These are phyloP conservation scores for Cheilosia soror DNA, from an alignment of 2,888 invertebrate genomes.

Conservation along the genomic window DNA sequence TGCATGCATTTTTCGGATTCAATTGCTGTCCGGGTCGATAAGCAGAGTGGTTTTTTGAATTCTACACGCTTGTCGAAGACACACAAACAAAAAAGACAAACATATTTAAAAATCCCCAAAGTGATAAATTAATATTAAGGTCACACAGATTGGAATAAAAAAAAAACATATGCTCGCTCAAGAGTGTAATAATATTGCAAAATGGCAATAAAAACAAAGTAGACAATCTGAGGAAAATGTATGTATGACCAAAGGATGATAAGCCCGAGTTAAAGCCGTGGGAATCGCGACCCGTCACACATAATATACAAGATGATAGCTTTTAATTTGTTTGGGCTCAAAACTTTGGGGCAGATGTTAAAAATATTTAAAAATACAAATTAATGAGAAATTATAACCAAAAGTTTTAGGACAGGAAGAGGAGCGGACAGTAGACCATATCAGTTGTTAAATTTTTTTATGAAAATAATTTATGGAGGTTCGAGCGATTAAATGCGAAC, in stretches of 20 bases:
- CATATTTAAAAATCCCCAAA: constrained; percentile 16
- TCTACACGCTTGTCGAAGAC: constrained; percentile 7
- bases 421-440: not conserved
- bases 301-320: no score
- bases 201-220: constrained; percentile 14
- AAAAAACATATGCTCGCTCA: constrained; percentile 19
- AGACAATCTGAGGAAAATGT: constrained; percentile 12
- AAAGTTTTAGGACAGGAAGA: not conserved
- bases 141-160: constrained; percentile 52
- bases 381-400: constrained; percentile 53
- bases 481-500: constrained; percentile 51
- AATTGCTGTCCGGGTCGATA: constrained; percentile 10
- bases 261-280: constrained; percentile 44
- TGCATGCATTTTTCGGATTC: constrained; percentile 42
- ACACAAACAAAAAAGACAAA: constrained; percentile 1
- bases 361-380: constrained; percentile 44
- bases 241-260: constrained; percentile 10
- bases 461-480: constrained; percentile 70
- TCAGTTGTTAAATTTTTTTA: constrained; percentile 30
- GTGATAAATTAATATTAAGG: constrained; percentile 59
- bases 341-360: constrained; percentile 31
- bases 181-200: constrained; percentile 44
- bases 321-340: not conserved
- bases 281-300: constrained; percentile 29
- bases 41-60: constrained; percentile 37